These are phyloP conservation scores for Amiota minor DNA, from an alignment of 2,888 invertebrate species.

Conservation along the genomic window DNA sequence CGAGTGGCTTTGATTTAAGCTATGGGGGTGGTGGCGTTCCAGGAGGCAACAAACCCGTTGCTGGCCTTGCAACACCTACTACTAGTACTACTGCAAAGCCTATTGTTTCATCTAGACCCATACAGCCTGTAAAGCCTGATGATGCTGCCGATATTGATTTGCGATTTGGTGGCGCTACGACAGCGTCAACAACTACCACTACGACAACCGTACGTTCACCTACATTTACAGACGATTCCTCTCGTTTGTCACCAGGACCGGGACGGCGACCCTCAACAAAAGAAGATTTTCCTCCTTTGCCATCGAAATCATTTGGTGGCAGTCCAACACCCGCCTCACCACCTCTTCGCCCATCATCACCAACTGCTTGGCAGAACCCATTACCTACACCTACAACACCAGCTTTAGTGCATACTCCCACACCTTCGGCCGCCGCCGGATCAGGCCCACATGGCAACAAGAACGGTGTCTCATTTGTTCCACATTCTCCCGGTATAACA, in stretches of 20 bases:
- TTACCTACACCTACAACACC: constrained; percentile 51
- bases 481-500: constrained; percentile 48
- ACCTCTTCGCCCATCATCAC: constrained; percentile 45
- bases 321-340: constrained; percentile 37
- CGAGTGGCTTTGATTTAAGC: constrained; percentile 68
- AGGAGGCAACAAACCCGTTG: constrained; percentile 52
- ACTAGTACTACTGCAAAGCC: constrained; percentile 45
- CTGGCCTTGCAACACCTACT: constrained; percentile 55
- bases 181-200: constrained; percentile 48
- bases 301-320: constrained; percentile 52
- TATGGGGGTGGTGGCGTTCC: constrained; percentile 59
- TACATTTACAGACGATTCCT: constrained; percentile 64
- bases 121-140: constrained; percentile 31
- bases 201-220: constrained; percentile 65
- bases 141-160: constrained; percentile 50
- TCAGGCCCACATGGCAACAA: constrained; percentile 14
- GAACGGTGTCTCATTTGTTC: constrained; percentile 63
- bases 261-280: constrained; percentile 47
- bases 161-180: constrained; percentile 46
- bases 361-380: constrained; percentile 57
- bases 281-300: constrained; percentile 68
- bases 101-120: constrained; percentile 45
- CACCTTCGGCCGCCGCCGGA: background rate
- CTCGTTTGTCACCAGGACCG: constrained; percentile 60
- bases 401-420: background rate